A percentile compares a stretch with the other conserved stretches of the same genome.
Evolutionary conservation across 2,797 vertebrate species (phyloP).

Genomic region (Loris lydekkerianus): DNA sequence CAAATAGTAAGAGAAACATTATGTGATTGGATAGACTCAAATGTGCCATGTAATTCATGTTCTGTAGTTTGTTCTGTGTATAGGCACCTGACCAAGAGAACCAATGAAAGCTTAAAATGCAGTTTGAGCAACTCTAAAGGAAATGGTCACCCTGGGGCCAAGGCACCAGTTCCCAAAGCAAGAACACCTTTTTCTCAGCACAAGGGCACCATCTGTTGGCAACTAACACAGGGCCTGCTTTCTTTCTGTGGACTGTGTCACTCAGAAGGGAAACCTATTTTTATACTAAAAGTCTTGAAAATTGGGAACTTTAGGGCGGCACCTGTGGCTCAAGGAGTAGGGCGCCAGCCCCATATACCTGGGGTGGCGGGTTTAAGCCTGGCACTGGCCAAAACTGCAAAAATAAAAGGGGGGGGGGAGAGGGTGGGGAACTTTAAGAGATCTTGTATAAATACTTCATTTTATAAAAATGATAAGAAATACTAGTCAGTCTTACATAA

Average conservation of each 20-base stretch:
- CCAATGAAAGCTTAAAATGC: not conserved
- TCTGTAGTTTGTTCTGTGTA: not conserved
- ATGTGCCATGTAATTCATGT: not conserved
- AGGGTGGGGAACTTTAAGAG: not conserved
- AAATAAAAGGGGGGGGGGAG: too few species aligned
- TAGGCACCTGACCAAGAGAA: not conserved
- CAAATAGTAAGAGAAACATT: not conserved
- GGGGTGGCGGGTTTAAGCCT: too few species aligned
- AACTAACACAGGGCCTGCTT: not conserved
- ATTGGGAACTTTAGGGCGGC: not conserved
- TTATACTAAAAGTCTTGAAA: not conserved
- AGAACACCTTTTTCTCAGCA: accelerated
- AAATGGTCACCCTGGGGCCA: accelerated
- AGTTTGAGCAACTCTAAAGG: not conserved
- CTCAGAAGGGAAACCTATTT: not conserved
- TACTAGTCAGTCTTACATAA: accelerated
- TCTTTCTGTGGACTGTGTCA: not conserved
- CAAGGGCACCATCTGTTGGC: slow-evolving; percentile 28
- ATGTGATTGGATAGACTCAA: not conserved
- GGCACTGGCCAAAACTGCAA: too few species aligned
- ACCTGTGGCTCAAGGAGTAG: too few species aligned
- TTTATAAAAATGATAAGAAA: not conserved
- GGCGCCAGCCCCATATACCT: too few species aligned
- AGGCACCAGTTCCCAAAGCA: too few species aligned
- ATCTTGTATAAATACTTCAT: not conserved